Percentiles rank a stretch among this genome's conserved stretches.
Conservation (phyloP, 2,797 vertebrate genomes). For the Sphaeramia orbicularis region DNA sequence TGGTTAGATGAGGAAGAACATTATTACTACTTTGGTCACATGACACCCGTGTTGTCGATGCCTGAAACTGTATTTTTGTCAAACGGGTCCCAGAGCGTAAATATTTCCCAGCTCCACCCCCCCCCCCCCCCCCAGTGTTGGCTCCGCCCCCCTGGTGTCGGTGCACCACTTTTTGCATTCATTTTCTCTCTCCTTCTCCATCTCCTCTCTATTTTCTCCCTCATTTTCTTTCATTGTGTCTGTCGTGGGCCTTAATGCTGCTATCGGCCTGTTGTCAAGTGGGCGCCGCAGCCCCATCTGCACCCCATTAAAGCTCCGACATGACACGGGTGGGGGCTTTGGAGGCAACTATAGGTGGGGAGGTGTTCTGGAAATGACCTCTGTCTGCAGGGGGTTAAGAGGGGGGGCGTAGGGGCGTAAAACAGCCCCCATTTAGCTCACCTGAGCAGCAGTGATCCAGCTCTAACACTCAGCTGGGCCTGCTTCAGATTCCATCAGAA, state of each 20-base stretch:
- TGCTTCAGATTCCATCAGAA: constrained; percentile 19
- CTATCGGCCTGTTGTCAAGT: constrained; percentile 22
- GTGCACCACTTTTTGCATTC: no score
- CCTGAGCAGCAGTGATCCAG: constrained; percentile 12
- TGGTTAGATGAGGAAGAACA: no score
- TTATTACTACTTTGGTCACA: no score
- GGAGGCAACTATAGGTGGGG: no score
- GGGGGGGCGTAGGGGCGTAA: constrained; percentile 21
- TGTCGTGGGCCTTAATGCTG: constrained; percentile 36
- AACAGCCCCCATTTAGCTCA: constrained; percentile 15
- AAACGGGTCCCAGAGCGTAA: no score
- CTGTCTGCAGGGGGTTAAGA: constrained; percentile 40
- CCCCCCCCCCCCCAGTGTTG: no score
- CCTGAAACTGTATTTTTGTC: no score
- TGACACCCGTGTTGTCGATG: no score
- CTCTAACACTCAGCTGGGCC: constrained; percentile 2
- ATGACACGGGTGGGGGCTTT: no score
- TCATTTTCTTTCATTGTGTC: constrained; percentile 53
- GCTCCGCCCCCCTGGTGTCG: no score
- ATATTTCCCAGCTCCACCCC: no score
- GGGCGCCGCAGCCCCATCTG: constrained; percentile 43
- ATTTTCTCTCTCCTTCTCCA: constrained; percentile 4
- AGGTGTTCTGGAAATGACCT: constrained; percentile 36
- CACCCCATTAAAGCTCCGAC: constrained; percentile 54
- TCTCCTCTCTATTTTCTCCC: constrained; percentile 34